Evolutionary conservation across 2,888 invertebrate species (phyloP).

Genomic region (Andrena minutula): DNA sequence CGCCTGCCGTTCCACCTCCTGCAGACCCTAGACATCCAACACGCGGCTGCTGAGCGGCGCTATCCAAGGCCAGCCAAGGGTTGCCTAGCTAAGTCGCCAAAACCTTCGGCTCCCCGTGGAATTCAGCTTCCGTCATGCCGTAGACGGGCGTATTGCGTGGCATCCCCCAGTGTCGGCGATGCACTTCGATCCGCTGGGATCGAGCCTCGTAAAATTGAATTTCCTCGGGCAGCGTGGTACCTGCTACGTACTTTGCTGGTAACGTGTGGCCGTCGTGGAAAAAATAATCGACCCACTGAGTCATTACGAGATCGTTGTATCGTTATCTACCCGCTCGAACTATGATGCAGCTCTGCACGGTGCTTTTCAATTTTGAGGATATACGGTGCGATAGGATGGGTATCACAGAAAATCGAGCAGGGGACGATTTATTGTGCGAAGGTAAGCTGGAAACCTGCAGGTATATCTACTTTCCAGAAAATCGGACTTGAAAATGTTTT

Average conservation of each 20-base stretch:
- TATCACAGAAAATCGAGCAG: too few species aligned
- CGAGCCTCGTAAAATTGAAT: slow-evolving; percentile 74
- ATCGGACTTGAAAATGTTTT: too few species aligned
- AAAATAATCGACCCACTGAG: slow-evolving; percentile 1
- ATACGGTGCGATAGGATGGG: too few species aligned
- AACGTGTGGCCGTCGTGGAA: slow-evolving; percentile 39
- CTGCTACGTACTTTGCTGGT: slow-evolving; percentile 35
- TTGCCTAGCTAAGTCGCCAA: slow-evolving; percentile 71
- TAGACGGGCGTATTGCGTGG: slow-evolving; percentile 69
- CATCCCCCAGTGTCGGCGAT: slow-evolving; percentile 68
- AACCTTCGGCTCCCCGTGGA: slow-evolving; percentile 70
- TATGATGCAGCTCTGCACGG: too few species aligned
- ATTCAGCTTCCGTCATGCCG: slow-evolving; percentile 70
- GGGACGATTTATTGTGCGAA: too few species aligned
- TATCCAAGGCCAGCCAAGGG: slow-evolving; percentile 63
- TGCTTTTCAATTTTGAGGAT: too few species aligned
- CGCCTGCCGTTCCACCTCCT: slow-evolving; percentile 25
- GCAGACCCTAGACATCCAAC: slow-evolving; percentile 33
- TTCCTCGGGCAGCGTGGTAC: slow-evolving; percentile 64
- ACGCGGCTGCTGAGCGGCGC: slow-evolving; percentile 3
- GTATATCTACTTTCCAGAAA: too few species aligned
- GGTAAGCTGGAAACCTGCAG: too few species aligned
- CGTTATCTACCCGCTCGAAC: too few species aligned
- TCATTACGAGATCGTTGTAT: slow-evolving; percentile 21
- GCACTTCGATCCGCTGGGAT: slow-evolving; percentile 71